Base-by-base conservation (phyloP, 2,113 vertebrate genomes). In the Bujurquina vittata region DNA sequence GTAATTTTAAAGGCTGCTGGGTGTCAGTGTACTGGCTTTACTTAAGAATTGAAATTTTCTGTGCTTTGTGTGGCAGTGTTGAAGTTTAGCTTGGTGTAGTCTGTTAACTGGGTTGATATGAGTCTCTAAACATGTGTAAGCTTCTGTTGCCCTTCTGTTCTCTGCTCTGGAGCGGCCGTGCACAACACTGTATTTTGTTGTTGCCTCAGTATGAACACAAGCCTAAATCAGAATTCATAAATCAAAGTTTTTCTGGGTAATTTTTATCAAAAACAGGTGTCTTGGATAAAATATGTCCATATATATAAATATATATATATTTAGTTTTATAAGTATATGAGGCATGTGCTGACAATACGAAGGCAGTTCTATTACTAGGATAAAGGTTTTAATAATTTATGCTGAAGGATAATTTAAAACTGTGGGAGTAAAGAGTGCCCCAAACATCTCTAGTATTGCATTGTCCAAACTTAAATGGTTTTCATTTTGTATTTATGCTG, bases 331-430 rank as follows among this genome's bases (percentile, higher is more conserved):
- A 55, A 46, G 33, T 22, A 35, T 6, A 26, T 58, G 26, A 26
- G 65, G 33, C 52, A 18, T 17, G 65, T 57, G 58, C 43, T 61
- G 0, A 79, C 14, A 20, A 22, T 10, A 12, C 54, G 20, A 43
- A 10, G 7, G 7, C 15, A 52, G 62, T 23, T 56, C 26, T 61
- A 15, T 35, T 49, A 49, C 9, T 52, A 18, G 56, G 61, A 61
- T 46, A 29, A 54, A 81, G 67, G 62, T 78, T 88, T 74, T 14
- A 63, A 5, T 18, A 23, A 26, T 43, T 61, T 76, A 74, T 77
- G 81, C 60, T 89, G 23, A 49, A 56, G 61, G n/a, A 59, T 52
- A n/a, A 61, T 74, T 80, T 60, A 69, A 31, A 15, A 33, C 55
- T 76, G 23, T 26, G 61, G 10, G 3, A n/a, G 6, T 52, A 65